Conservation (phyloP, 2,113 vertebrate genomes). For the Lasiurus cinereus region DNA sequence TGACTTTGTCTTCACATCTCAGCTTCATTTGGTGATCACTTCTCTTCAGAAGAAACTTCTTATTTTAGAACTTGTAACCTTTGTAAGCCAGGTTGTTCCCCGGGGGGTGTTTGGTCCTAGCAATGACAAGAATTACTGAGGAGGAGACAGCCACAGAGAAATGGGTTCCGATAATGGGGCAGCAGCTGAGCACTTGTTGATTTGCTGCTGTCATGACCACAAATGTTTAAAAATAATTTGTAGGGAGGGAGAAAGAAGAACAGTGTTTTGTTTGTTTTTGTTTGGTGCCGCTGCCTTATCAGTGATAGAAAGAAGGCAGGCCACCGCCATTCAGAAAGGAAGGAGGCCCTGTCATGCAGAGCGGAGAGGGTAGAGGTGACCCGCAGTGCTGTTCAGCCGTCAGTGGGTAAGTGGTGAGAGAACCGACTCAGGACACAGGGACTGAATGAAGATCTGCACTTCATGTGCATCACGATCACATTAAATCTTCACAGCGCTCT, state of each 20-base stretch:
- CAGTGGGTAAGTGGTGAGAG: background rate
- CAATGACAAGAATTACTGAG: background rate
- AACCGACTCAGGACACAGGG: too few species aligned
- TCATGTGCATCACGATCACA: accelerated
- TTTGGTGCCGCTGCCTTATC: conserved; percentile 39
- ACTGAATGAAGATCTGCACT: accelerated
- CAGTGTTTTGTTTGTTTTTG: background rate
- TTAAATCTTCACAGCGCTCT: background rate
- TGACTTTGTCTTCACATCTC: background rate
- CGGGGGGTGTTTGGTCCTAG: background rate
- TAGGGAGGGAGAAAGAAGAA: conserved; percentile 56
- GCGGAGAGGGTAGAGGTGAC: background rate
- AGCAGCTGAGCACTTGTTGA: conserved; percentile 58
- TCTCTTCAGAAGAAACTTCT: conserved; percentile 22
- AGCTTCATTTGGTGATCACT: background rate
- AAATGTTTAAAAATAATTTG: conserved; percentile 81
- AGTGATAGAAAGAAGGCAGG: background rate
- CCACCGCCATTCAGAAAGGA: conserved; percentile 76
- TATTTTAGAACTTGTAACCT: conserved; percentile 29
- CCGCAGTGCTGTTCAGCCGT: accelerated
- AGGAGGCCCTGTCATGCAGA: background rate
- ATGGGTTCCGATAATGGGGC: background rate
- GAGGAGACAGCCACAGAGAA: background rate
- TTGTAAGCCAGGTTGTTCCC: background rate
- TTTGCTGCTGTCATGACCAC: conserved; percentile 74